phyloP scores from a whole-genome alignment of 2,888 invertebrate species.

The Trichogramma evanescens region DNA sequence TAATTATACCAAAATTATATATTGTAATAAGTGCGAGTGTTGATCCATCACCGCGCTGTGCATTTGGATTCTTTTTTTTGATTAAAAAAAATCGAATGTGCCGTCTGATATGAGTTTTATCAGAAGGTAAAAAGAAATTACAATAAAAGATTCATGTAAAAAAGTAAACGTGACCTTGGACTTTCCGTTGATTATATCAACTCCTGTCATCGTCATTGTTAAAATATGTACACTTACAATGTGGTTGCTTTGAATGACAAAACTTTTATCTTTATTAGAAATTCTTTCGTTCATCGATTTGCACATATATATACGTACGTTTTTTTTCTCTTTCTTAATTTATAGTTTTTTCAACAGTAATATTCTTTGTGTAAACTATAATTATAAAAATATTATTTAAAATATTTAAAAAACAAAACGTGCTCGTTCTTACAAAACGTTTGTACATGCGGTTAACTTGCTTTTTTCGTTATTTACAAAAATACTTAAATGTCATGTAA shows the following conservation, averaged over 20 bases:
- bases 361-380: no score
- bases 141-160: constrained; percentile 17
- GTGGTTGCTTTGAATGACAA: not conserved
- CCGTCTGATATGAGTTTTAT: constrained; percentile 12
- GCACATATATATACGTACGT: no score
- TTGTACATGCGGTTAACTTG: no score
- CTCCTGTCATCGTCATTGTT: not conserved
- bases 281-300: no score
- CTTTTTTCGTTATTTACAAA: no score
- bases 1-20: no score
- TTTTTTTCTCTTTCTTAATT: no score
- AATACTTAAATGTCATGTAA: no score
- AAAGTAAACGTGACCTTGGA: constrained; percentile 27
- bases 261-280: not conserved
- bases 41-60: constrained; percentile 17
- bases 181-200: constrained; percentile 23
- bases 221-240: not conserved
- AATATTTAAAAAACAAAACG: not conserved
- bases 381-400: no score
- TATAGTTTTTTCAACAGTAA: no score
- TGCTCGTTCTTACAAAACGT: no score
- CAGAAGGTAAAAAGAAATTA: constrained; percentile 18
- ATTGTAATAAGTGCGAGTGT: constrained; percentile 11
- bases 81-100: constrained; percentile 2
- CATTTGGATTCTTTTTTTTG: constrained; percentile 18